phyloP scores from a whole-genome alignment of 2,797 vertebrate species.

The Echeneis naucrates region DNA sequence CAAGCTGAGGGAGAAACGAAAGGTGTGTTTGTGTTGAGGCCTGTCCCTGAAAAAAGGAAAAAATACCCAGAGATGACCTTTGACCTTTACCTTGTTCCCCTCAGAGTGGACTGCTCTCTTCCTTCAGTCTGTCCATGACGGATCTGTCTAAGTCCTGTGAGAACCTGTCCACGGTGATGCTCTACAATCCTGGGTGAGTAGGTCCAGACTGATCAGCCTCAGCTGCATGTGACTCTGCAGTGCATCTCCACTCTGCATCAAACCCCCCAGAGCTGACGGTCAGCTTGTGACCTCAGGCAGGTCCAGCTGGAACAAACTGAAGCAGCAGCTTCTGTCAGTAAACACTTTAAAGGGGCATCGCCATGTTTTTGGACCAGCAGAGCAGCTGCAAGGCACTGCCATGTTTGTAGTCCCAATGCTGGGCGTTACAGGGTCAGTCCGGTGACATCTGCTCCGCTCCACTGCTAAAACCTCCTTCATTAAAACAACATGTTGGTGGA shows the following conservation, averaged over 20 bases:
- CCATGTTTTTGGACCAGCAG: too few relatives aligned
- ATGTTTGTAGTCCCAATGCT: too few relatives aligned
- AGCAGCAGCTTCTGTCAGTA: too few relatives aligned
- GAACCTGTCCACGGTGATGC: conserved; percentile 94
- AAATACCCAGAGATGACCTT: not conserved
- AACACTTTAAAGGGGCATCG: too few relatives aligned
- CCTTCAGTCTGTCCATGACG: conserved; percentile 96
- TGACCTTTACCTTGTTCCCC: conserved; percentile 21
- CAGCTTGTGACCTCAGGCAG: too few relatives aligned
- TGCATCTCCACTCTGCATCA: conserved; percentile 27
- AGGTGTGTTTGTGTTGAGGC: conserved; percentile 66
- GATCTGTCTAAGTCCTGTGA: conserved; percentile 96
- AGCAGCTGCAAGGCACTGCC: too few relatives aligned
- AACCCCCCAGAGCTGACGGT: not conserved
- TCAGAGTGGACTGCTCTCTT: conserved; percentile 93
- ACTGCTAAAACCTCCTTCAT: too few relatives aligned
- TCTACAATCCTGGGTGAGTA: conserved; percentile 94
- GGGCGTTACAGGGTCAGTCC: too few relatives aligned
- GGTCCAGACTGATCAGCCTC: not conserved
- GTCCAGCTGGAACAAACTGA: too few relatives aligned
- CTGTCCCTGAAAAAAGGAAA: too few relatives aligned
- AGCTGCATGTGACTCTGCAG: conserved; percentile 39
- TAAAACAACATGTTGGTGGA: too few relatives aligned
- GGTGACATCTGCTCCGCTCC: too few relatives aligned
- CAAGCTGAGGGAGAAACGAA: conserved; percentile 94